These are phyloP conservation scores for Serilophus lunatus DNA, from an alignment of 2,113 vertebrate species.

Conservation along the genomic window DNA sequence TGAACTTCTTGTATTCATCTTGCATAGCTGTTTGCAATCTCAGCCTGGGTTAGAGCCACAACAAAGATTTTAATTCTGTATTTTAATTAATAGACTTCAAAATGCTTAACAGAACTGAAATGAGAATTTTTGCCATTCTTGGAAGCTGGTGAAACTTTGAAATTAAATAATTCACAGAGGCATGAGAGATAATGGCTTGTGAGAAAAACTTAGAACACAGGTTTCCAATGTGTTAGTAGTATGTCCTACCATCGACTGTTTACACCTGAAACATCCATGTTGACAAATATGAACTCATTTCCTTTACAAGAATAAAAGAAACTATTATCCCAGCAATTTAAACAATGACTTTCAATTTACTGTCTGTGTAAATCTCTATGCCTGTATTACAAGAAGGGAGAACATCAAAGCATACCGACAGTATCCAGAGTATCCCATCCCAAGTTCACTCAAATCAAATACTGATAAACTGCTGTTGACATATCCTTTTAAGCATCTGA, in stretches of 20 bases:
- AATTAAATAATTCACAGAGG: neutral
- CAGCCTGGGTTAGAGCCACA: neutral
- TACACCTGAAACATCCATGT: neutral
- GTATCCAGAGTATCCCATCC: slow-evolving; percentile 79
- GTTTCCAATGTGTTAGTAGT: neutral
- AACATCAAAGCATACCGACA: slow-evolving; percentile 75
- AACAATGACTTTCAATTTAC: neutral
- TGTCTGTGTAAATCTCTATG: neutral
- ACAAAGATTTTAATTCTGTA: neutral
- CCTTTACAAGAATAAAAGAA: neutral
- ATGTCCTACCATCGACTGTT: neutral
- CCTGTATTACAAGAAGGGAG: neutral
- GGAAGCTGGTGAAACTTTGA: neutral
- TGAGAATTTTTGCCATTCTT: neutral
- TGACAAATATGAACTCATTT: neutral
- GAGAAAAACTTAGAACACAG: neutral
- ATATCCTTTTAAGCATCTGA: slow-evolving; percentile 92
- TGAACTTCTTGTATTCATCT: neutral
- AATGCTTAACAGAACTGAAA: neutral
- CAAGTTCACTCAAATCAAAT: slow-evolving; percentile 87
- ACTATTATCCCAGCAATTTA: neutral
- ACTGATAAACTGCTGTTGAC: slow-evolving; percentile 95
- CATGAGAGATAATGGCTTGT: neutral
- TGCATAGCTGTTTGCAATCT: neutral
- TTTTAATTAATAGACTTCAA: neutral